A percentile compares a stretch with the other conserved stretches of the same genome.
Conservation (phyloP, 2,797 vertebrate genomes). For the Sebastes minor region DNA sequence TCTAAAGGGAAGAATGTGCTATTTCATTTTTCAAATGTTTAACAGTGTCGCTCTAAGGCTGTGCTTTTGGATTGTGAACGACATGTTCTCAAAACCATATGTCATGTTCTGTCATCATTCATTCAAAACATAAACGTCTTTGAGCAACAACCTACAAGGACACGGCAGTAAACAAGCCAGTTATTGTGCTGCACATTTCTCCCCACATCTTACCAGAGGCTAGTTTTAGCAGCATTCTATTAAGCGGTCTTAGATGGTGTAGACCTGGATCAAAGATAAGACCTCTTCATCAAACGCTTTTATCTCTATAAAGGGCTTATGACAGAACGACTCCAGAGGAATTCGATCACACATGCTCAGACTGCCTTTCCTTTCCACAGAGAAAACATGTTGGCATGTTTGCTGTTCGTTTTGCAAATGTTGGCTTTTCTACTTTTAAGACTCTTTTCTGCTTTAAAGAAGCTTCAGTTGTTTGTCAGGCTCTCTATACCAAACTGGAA, state of each 20-base stretch:
- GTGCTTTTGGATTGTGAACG: conserved; percentile 5
- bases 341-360: conserved; percentile 10
- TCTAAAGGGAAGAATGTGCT: neutral
- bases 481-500: neutral
- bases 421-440: conserved; percentile 14
- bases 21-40: neutral
- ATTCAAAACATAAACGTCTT: conserved; percentile 13
- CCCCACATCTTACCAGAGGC: conserved; percentile 17
- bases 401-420: conserved; percentile 31
- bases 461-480: conserved; percentile 23
- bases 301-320: conserved; percentile 61
- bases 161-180: conserved; percentile 11
- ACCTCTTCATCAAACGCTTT: conserved; percentile 59
- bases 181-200: conserved; percentile 29
- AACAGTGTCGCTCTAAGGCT: neutral
- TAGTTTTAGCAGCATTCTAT: conserved; percentile 35
- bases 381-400: conserved; percentile 36
- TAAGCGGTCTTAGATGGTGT: conserved; percentile 29
- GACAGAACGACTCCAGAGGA: conserved; percentile 40
- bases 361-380: conserved; percentile 17
- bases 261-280: conserved; percentile 66
- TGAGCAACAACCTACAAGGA: conserved; percentile 7
- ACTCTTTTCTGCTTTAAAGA: conserved; percentile 20
- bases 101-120: neutral
- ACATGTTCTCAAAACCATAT: neutral